Percentiles rank a stretch among this genome's conserved stretches.
phyloP scores from a whole-genome alignment of 2,888 invertebrate species.

The Epinotia nisella region DNA sequence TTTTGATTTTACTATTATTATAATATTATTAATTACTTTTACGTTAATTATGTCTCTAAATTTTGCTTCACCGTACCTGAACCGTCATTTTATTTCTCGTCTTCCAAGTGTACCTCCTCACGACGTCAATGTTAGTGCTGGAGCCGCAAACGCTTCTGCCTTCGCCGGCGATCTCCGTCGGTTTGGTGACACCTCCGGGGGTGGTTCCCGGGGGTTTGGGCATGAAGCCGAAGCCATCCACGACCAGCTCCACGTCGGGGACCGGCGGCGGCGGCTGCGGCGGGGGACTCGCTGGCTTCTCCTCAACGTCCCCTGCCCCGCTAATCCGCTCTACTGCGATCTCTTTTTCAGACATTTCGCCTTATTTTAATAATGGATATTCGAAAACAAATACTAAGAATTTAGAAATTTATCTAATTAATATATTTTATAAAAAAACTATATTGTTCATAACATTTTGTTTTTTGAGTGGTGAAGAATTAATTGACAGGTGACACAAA shows the following conservation, averaged over 20 bases:
- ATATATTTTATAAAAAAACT: not conserved
- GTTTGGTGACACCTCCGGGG: not conserved
- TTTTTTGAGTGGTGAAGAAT: not conserved
- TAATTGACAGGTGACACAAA: slow-evolving; percentile 13
- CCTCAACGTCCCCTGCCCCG: slow-evolving; percentile 56
- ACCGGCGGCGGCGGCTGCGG: slow-evolving; percentile 58
- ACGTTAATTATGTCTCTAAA: not conserved
- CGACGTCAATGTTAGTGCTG: slow-evolving; percentile 74
- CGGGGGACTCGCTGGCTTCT: slow-evolving; percentile 44
- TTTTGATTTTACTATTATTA: too few relatives aligned
- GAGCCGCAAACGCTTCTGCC: slow-evolving; percentile 69
- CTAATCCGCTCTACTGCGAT: slow-evolving; percentile 58
- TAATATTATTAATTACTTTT: too few relatives aligned
- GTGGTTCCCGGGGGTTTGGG: slow-evolving; percentile 52
- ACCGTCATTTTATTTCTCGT: slow-evolving; percentile 88
- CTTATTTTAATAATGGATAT: slow-evolving; percentile 52
- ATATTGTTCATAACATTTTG: not conserved
- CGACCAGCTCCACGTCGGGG: slow-evolving; percentile 72
- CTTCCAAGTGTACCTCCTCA: slow-evolving; percentile 87
- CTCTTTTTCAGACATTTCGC: slow-evolving; percentile 61
- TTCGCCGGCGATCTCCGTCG: slow-evolving; percentile 49
- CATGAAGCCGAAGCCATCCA: slow-evolving; percentile 82
- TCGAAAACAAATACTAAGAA: not conserved
- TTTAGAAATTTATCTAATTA: slow-evolving; percentile 6
- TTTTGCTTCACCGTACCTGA: slow-evolving; percentile 63